Evolutionary conservation across 2,113 vertebrate species (phyloP), one percentile per base, ranked within the genome.

Genomic region (Ivindomyrus marchei): DNA sequence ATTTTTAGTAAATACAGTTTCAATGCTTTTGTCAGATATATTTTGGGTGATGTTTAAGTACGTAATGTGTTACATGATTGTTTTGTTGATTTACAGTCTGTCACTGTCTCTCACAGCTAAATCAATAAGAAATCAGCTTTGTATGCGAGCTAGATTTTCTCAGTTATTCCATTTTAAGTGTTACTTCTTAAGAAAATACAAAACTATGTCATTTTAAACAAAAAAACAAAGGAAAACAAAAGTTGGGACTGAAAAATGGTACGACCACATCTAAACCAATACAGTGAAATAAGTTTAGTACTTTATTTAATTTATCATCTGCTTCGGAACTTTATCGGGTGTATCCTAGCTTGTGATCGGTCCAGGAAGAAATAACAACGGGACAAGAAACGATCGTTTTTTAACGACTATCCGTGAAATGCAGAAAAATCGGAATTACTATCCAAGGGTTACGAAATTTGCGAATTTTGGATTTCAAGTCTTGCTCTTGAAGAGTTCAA

Each of bases 1-100:
- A 39, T 80, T 19, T 80, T 5, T 91, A 91, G 89, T 58, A 50
- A 92, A 89, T 49, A 80, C 70, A 53, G 80, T n/a, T 50, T 90
- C 92, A 92, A 95, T 95, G 93, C 17, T 91, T 89, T 93, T 93
- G 88, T 92, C 91, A 92, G 93, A 93, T 94, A 95, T 95, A 93
- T 96, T 95, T 96, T 90, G 42, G 95, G 96, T 96, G 91, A 96
- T 93, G 88, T 94, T 97, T 95, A 94, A 92, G 94, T 93, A 94
- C 94, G 93, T 88, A 90, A 93, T 94, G 93, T 95, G 36, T 19
- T 94, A 91, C 92, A 49, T 95, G 95, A 96, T 96, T 95, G 93
- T 94, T 96, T 93, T 93, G 92, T 90, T 96, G 95, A 96, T 96
- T 96, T 96, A 96, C 95, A 92, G 93, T 92, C 91, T 91, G 56